These are phyloP conservation scores for Limnephilus auricula DNA, from an alignment of 2,888 invertebrate genomes.

Conservation along the genomic window DNA sequence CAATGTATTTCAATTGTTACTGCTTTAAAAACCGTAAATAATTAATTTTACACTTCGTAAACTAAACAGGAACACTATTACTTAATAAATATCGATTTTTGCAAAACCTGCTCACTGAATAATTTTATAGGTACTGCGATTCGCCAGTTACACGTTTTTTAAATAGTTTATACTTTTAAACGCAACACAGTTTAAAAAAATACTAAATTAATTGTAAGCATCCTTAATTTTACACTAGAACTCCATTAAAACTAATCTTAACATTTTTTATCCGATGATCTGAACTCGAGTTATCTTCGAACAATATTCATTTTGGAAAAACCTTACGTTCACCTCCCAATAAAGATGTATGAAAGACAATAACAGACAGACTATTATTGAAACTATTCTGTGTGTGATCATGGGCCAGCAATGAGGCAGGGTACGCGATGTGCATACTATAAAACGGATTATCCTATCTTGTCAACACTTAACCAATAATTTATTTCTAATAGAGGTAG, in stretches of 20 bases:
- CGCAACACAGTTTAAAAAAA: background rate
- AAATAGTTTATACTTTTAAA: too few relatives aligned
- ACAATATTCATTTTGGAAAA: background rate
- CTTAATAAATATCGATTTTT: background rate
- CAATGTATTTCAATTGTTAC: too few relatives aligned
- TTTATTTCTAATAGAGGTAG: background rate
- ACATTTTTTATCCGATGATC: background rate
- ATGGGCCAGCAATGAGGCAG: background rate
- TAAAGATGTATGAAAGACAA: conserved; percentile 2
- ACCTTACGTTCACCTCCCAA: background rate
- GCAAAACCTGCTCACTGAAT: background rate
- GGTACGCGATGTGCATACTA: conserved; percentile 28
- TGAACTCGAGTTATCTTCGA: background rate
- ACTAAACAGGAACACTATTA: background rate
- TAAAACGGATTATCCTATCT: background rate
- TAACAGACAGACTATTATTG: background rate
- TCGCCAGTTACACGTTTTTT: too few relatives aligned
- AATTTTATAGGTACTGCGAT: too few relatives aligned
- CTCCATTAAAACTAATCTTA: background rate
- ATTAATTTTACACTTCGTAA: background rate
- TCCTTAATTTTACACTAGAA: background rate
- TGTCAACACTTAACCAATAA: background rate
- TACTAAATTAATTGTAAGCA: background rate
- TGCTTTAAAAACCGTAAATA: too few relatives aligned
- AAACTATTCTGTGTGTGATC: background rate